Percentiles rank a stretch among this genome's conserved stretches.
Evolutionary conservation across 2,797 vertebrate genomes (phyloP).

Genomic region (Pelochelys cantorii): DNA sequence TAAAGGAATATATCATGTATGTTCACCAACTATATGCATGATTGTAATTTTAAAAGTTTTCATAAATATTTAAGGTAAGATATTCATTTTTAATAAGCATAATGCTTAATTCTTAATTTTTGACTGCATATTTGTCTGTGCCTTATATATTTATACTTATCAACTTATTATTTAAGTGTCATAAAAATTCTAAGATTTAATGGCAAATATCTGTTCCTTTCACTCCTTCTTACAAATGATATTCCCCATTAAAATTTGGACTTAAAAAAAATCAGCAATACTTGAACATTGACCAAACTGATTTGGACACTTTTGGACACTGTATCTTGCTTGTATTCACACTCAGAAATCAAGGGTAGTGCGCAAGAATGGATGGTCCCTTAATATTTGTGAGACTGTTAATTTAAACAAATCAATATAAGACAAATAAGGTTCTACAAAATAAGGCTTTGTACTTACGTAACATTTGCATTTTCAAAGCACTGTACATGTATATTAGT

Average conservation of each 20-base stretch:
- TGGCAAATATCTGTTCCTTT: conserved; percentile 12
- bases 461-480: not conserved
- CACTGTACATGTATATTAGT: not conserved
- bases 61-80: not conserved
- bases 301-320: not conserved
- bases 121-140: not conserved
- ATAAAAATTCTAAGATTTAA: conserved; percentile 28
- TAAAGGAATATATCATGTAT: not conserved
- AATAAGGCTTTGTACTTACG: not conserved
- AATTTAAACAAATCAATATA: not conserved
- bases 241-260: conserved; percentile 31
- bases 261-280: not conserved
- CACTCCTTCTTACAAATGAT: not conserved
- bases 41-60: not conserved
- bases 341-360: not conserved
- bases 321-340: fast-evolving
- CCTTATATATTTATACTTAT: not conserved
- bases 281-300: conserved; percentile 4
- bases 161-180: not conserved
- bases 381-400: not conserved
- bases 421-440: conserved; percentile 8
- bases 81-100: not conserved
- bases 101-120: not conserved
- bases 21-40: not conserved
- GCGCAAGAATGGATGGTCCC: not conserved